A percentile compares a stretch with the other conserved stretches of the same genome.
These are phyloP conservation scores for Elephas maximus DNA, from an alignment of 2,113 vertebrate genomes.

Conservation along the genomic window DNA sequence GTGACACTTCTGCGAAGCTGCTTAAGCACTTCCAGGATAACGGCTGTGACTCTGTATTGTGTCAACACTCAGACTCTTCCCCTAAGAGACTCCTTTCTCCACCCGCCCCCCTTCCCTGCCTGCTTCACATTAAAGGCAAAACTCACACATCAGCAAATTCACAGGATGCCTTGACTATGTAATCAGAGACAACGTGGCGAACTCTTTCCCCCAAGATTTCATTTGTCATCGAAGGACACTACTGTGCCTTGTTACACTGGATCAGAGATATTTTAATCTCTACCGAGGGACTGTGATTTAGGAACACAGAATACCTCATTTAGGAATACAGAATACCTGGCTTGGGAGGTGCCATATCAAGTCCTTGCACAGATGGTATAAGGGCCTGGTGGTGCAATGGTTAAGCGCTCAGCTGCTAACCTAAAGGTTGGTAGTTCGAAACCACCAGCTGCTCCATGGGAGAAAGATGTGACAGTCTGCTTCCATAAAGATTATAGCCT, in stretches of 20 bases:
- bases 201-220: background rate
- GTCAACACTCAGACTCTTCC: background rate
- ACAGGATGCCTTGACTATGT: conserved; percentile 53
- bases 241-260: background rate
- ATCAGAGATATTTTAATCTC: conserved; percentile 29
- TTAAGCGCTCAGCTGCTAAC: background rate
- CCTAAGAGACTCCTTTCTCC: background rate
- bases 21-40: conserved; percentile 42
- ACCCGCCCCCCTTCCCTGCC: background rate
- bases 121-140: conserved; percentile 59
- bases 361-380: background rate
- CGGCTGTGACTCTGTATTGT: background rate
- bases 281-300: background rate
- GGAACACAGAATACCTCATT: conserved; percentile 3
- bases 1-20: background rate
- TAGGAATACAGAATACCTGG: background rate
- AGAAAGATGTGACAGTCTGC: background rate
- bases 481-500: background rate
- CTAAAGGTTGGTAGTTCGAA: background rate
- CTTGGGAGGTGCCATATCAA: background rate
- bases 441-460: too few relatives aligned
- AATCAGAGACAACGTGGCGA: conserved; percentile 39
- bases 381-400: background rate
- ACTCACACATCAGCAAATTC: conserved; percentile 57
- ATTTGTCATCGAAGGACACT: conserved; percentile 28